Conservation (phyloP, 1,140 invertebrate genomes). For the Triops cancriformis region DNA sequence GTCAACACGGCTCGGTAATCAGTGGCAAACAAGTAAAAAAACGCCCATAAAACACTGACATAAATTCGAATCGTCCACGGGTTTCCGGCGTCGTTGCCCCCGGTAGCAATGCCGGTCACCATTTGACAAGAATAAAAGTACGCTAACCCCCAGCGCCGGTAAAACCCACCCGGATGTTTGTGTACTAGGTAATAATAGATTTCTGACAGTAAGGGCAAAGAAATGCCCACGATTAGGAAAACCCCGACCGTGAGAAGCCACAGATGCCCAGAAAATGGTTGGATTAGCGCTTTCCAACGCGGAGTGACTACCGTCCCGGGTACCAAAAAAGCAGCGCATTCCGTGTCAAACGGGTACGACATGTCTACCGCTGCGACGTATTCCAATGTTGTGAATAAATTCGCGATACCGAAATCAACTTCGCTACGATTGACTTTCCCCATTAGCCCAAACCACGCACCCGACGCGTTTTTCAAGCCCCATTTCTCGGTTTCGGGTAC, state of each 20-base stretch:
- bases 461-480: not conserved
- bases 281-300: not conserved
- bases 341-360: not conserved
- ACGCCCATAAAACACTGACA: not conserved
- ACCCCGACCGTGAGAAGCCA: not conserved
- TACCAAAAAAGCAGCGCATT: not conserved
- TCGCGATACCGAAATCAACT: not conserved
- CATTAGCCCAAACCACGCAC: not conserved
- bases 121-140: not conserved
- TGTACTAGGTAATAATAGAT: not conserved
- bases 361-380: not conserved
- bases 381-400: not conserved
- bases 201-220: not conserved
- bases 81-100: not conserved
- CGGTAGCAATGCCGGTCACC: not conserved
- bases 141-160: not conserved
- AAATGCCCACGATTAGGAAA: not conserved
- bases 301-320: not conserved
- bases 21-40: not conserved
- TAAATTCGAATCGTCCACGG: not conserved
- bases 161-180: constrained; percentile 3
- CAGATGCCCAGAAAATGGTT: not conserved
- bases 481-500: not conserved
- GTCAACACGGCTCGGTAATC: not conserved
- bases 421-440: not conserved